Percentiles rank a stretch among this genome's conserved stretches.
These are phyloP conservation scores for Oenanthe melanoleuca DNA, from an alignment of 2,113 vertebrate species.

Conservation along the genomic window DNA sequence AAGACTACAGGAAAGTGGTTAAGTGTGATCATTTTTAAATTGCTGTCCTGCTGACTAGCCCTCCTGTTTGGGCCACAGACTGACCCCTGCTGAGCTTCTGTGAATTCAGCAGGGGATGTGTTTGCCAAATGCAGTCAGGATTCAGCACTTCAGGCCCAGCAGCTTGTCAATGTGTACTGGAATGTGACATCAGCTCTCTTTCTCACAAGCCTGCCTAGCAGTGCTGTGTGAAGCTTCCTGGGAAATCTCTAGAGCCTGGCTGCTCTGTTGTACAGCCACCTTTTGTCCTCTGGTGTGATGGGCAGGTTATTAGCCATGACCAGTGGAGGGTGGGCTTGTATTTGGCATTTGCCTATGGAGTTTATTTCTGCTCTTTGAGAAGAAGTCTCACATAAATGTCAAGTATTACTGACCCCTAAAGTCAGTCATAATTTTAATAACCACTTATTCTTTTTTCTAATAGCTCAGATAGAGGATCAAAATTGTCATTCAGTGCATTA, in stretches of 20 bases:
- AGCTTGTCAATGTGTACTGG: not conserved
- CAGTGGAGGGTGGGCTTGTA: not conserved
- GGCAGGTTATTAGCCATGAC: not conserved
- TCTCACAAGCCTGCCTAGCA: not conserved
- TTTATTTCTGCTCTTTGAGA: not conserved
- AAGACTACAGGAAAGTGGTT: not conserved
- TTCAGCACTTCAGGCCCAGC: not conserved
- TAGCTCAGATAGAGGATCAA: not conserved
- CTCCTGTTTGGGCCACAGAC: not conserved
- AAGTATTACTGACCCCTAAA: not conserved
- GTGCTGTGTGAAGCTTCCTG: not conserved
- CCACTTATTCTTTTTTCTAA: not conserved
- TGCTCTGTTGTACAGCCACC: not conserved
- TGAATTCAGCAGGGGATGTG: not conserved
- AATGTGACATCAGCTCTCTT: not conserved
- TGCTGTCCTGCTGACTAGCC: not conserved
- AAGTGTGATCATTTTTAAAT: not conserved
- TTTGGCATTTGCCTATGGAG: not conserved
- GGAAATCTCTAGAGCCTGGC: not conserved
- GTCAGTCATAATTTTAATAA: not conserved
- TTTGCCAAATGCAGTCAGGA: not conserved
- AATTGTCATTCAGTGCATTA: not conserved
- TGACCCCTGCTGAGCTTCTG: not conserved
- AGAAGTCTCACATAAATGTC: not conserved
- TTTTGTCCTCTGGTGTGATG: constrained; percentile 28